Percentiles rank a stretch among this genome's conserved stretches.
These are phyloP conservation scores for Alligator sinensis DNA, from an alignment of 2,113 vertebrate genomes.

Conservation along the genomic window DNA sequence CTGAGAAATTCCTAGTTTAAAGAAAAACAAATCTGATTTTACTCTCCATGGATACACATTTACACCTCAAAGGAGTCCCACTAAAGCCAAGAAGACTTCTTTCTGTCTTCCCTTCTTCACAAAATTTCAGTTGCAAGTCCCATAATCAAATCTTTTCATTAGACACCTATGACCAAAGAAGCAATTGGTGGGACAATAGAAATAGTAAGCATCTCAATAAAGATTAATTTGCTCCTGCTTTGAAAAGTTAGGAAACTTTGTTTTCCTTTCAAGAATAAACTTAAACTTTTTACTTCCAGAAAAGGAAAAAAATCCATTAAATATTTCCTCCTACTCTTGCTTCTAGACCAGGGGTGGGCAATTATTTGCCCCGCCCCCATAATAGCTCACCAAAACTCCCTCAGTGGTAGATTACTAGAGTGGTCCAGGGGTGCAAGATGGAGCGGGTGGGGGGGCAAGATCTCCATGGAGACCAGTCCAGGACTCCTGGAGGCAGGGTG, in stretches of 20 bases:
- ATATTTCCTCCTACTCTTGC: not conserved
- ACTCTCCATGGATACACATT: not conserved
- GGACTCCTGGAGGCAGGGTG: no score
- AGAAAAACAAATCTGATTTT: not conserved
- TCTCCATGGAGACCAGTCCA: no score
- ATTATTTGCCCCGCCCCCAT: no score
- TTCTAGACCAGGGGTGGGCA: not conserved
- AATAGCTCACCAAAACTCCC: no score
- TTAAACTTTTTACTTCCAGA: accelerated
- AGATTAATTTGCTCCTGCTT: not conserved
- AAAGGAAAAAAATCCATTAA: not conserved
- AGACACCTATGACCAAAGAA: no score
- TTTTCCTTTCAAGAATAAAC: not conserved
- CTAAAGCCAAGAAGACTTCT: not conserved
- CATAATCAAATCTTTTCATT: no score
- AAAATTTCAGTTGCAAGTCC: no score
- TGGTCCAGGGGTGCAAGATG: no score
- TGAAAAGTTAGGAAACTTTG: not conserved
- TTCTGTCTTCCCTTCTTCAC: no score
- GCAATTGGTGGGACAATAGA: accelerated
- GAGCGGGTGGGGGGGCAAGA: no score
- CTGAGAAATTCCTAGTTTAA: not conserved
- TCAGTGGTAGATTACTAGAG: no score
- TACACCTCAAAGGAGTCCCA: not conserved
- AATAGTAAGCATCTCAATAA: not conserved